phyloP scores from a whole-genome alignment of 92 coral and sea anemone species.

The Phenganax subtilis region DNA sequence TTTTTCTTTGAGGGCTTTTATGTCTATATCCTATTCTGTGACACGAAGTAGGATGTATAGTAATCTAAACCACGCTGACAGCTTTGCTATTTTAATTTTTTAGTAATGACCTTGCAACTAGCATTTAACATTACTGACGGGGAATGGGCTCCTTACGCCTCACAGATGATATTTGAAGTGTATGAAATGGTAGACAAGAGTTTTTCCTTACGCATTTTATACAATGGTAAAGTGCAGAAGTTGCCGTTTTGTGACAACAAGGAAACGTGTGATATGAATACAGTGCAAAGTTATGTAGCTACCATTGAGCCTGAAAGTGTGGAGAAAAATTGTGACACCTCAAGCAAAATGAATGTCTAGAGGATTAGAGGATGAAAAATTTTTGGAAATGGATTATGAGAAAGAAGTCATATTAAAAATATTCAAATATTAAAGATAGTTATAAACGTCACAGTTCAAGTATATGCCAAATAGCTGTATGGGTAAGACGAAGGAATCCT shows the following conservation, averaged over 20 bases:
- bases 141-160: slow-evolving; percentile 86
- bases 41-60: no score
- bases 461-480: no score
- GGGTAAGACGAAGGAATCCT: no score
- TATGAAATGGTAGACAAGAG: slow-evolving; percentile 42
- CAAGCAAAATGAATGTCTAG: not conserved
- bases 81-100: not conserved
- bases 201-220: slow-evolving; percentile 68
- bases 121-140: slow-evolving; percentile 77
- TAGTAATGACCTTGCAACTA: slow-evolving; percentile 67
- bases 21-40: not conserved
- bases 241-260: slow-evolving; percentile 68
- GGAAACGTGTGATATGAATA: slow-evolving; percentile 61
- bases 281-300: slow-evolving; percentile 55
- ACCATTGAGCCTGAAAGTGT: slow-evolving; percentile 60
- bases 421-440: no score
- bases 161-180: slow-evolving; percentile 71
- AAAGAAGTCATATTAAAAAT: not conserved
- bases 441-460: no score
- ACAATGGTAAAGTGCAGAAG: slow-evolving; percentile 60
- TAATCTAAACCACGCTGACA: no score
- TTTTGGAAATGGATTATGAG: not conserved
- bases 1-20: not conserved
- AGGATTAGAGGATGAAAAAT: not conserved
- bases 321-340: slow-evolving; percentile 44